Evolutionary conservation across 2,797 vertebrate genomes (phyloP), one percentile per base, ranked within the genome.

Genomic region (Micromesistius poutassou): DNA sequence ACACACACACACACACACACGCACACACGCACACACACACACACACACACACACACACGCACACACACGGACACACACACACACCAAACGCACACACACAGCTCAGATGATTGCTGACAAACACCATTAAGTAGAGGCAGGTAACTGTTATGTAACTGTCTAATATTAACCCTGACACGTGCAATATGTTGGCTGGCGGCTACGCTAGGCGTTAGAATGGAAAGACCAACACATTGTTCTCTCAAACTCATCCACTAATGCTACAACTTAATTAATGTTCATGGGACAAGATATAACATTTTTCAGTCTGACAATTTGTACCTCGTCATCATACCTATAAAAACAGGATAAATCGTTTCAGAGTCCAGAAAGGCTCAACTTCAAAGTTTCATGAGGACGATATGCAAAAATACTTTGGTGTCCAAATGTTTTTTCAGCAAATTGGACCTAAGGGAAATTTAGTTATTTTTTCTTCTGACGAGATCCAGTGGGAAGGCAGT

Each of bases 101-200:
- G n/a, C 22, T 62, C 55, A 25, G 62, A 25, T 68, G 25, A 68
- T 28, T 28, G 62, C 62, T 68, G 55, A 9, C 62, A 68, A 68
- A 68, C 62, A 12, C 25, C 62, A 68, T 68, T 68, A 68, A 28
- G 62, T 13, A 62, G 55, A n/a, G 22, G n/a, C 62, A 68, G 62
- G 62, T 68, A n/a, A 68, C 62, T 28, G n/a, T 68, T 68, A 68
- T 68, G 62, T n/a, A n/a, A n/a, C n/a, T n/a, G n/a, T n/a, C 62
- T 68, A 62, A 62, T 25, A 62, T 62, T 62, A 62, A 62, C 55
- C 55, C 55, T 62, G 55, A 62, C 22, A 16, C n/a, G 55, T 62
- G 55, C n/a, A 62, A 62, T n/a, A 62, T 62, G 55, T 62, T 62
- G 55, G 55, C 55, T 62, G 25, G 55, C 55, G 25, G 55, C 55